Conservation (phyloP, 2,888 invertebrate genomes). For the Stenodera caucasica region DNA sequence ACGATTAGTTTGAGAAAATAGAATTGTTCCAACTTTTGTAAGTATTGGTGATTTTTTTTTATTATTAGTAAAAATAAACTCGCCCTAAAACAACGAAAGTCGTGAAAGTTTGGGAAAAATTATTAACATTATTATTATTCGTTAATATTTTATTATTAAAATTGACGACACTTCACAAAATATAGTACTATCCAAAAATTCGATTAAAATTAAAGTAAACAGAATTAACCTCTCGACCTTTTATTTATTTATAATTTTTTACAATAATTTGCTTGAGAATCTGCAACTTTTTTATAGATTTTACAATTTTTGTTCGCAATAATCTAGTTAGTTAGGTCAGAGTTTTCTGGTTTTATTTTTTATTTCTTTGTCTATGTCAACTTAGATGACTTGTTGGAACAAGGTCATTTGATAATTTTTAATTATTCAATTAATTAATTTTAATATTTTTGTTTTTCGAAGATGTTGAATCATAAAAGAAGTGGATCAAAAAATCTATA, state of each 20-base stretch:
- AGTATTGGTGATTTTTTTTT: constrained; percentile 28
- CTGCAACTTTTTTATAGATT: too few species aligned
- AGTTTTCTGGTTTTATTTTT: not conserved
- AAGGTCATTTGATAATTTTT: not conserved
- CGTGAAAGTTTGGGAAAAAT: constrained; percentile 2
- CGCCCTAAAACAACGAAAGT: not conserved
- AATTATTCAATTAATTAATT: constrained; percentile 5
- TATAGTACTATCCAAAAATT: too few species aligned
- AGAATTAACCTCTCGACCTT: too few species aligned
- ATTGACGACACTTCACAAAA: too few species aligned
- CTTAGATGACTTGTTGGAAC: not conserved
- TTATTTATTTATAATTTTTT: not conserved
- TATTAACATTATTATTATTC: too few species aligned
- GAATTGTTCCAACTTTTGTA: constrained; percentile 42
- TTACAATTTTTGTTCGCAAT: not conserved
- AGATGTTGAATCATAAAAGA: constrained; percentile 41
- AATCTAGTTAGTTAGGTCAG: constrained; percentile 2
- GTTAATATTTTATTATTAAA: too few species aligned
- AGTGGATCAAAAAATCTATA: constrained; percentile 28
- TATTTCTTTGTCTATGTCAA: not conserved
- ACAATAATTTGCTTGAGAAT: not conserved
- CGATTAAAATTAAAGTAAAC: too few species aligned
- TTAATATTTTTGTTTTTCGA: constrained; percentile 14
- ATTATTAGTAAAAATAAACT: not conserved
- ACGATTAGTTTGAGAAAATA: not conserved